Percentiles rank a stretch among this genome's conserved stretches.
phyloP scores from a whole-genome alignment of 92 coral and sea anemone species.

The Porites divaricata region DNA sequence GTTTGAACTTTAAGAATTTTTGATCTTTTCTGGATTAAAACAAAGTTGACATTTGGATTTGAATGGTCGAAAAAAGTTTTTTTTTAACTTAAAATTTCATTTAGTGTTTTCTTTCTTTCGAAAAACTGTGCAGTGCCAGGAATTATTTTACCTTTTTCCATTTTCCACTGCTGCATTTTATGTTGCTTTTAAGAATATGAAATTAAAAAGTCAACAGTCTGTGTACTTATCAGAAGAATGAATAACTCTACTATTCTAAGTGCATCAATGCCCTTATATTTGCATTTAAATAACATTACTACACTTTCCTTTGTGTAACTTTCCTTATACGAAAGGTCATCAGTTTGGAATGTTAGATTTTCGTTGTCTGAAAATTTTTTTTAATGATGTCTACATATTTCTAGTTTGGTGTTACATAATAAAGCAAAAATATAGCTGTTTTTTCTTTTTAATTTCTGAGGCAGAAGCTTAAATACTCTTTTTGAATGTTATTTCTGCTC shows the following conservation, averaged over 20 bases:
- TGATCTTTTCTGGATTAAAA: constrained; percentile 9
- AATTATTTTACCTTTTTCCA: neutral
- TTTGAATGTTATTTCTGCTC: neutral
- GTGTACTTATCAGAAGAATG: neutral
- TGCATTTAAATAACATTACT: constrained; percentile 15
- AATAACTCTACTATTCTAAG: neutral
- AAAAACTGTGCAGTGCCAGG: neutral
- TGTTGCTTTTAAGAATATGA: too few relatives aligned
- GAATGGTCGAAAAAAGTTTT: constrained; percentile 5
- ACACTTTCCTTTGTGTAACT: neutral
- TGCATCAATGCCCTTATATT: neutral
- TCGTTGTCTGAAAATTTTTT: neutral
- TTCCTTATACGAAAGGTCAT: constrained; percentile 1
- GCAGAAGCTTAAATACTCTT: neutral
- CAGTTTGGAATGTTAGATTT: constrained; percentile 7
- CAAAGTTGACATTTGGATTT: constrained; percentile 17
- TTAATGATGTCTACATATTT: neutral
- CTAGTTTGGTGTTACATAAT: neutral
- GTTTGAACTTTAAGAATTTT: constrained; percentile 1
- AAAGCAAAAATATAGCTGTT: neutral
- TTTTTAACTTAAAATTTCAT: neutral
- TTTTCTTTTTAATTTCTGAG: neutral
- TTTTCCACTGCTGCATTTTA: neutral
- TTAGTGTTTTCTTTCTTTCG: neutral
- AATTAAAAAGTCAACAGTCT: constrained; percentile 10